Evolutionary conservation across 1,140 invertebrate genomes (phyloP).

Genomic region (Myzus persicae): DNA sequence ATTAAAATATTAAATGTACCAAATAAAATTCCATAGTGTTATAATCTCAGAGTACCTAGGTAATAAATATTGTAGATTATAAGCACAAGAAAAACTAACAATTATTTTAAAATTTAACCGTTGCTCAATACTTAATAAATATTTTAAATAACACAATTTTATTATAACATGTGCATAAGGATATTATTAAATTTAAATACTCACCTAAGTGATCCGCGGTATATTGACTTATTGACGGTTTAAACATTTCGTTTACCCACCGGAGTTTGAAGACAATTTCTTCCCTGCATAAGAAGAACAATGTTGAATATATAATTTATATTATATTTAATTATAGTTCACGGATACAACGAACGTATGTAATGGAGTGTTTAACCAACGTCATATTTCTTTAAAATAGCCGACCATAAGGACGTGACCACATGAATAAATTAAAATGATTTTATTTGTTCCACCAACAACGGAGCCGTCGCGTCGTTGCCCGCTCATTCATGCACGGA

Average conservation of each 20-base stretch:
- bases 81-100: not conserved
- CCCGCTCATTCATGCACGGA: slow-evolving; percentile 31
- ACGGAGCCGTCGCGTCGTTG: not conserved
- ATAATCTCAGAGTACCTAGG: not conserved
- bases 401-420: not conserved
- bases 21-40: not conserved
- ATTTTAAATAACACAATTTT: not conserved
- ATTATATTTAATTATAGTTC: slow-evolving; percentile 31
- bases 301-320: not conserved
- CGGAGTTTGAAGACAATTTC: not conserved
- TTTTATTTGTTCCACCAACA: slow-evolving; percentile 29
- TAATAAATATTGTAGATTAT: not conserved
- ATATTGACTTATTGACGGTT: not conserved
- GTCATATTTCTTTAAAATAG: slow-evolving; percentile 31
- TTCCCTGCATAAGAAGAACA: not conserved
- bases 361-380: slow-evolving; percentile 7
- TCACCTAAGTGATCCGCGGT: not conserved
- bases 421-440: slow-evolving; percentile 38
- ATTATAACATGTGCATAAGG: not conserved
- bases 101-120: not conserved
- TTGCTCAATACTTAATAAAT: not conserved
- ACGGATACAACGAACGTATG: not conserved
- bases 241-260: not conserved
- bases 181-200: not conserved
- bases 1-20: not conserved